Evolutionary conservation across 2,797 vertebrate genomes (phyloP), one percentile per base, ranked within the genome.

Genomic region (Alexandromys oeconomus): DNA sequence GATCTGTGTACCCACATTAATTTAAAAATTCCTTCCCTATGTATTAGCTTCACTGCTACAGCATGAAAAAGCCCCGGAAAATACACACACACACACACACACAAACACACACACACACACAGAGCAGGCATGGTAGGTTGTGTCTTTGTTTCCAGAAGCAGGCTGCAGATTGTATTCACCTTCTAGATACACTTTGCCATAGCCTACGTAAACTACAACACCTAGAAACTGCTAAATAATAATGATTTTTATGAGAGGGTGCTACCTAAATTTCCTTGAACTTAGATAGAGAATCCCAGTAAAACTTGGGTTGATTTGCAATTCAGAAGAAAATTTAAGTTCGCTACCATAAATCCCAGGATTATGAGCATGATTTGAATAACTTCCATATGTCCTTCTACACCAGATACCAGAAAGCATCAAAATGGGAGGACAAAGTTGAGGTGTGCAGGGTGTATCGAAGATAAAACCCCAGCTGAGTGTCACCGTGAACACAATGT

Each of bases 121-220:
- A 54, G 51, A 59, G 37, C 71, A 27, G 5, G 37, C 6, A 6
- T 9, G 12, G 11, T 4, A 34, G 11, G 19, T 43, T 2, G 8
- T 94, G 87, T 87, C 14, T 85, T 96, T n/a, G 27, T 77, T 96
- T 46, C 31, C 59, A 69, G 86, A 90, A 92, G 40, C 6, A 88
- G 63, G 9, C 21, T 51, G 15, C 13, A 57, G 46, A 34, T 31
- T 92, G 2, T 1, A 48, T 81, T 78, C 59, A 11, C 2, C 77
- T 71, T 91, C 6, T 6, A 46, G 19, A 27, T 78, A 46, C 25
- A 14, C 25, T 48, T 91, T 94, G 15, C 13, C 43, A 13, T 34
- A 34, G 79, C 57, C 25, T 48, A 51, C 57, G 4, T 48, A 51
- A 73, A 1, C 23, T 61, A 27, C 54, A 59, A 29, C 51, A 46